Percentiles rank a stretch among this genome's conserved stretches.
Conservation (phyloP, 2,888 invertebrate species). For the Alloscopus bannaensis region DNA sequence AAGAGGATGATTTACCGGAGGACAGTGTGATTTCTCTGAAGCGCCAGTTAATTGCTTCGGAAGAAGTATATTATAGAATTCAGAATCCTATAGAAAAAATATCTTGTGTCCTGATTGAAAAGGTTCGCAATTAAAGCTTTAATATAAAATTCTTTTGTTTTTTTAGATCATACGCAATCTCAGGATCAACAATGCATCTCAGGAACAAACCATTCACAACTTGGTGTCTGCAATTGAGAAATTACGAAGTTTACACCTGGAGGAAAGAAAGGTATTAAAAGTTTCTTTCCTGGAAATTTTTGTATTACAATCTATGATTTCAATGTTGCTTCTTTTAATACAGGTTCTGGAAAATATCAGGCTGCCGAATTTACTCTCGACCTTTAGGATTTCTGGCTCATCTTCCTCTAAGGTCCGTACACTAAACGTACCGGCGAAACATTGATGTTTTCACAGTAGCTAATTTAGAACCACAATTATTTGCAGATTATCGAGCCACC, state of each 20-base stretch:
- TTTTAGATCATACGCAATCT: constrained; percentile 47
- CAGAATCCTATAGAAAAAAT: neutral
- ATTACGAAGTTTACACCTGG: constrained; percentile 39
- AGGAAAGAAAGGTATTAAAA: constrained; percentile 43
- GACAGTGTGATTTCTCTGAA: constrained; percentile 53
- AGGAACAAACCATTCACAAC: constrained; percentile 54
- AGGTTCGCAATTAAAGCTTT: too few relatives aligned
- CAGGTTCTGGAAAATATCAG: constrained; percentile 54
- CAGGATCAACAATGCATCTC: constrained; percentile 53
- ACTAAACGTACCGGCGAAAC: neutral
- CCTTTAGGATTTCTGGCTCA: constrained; percentile 38
- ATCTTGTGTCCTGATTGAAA: too few relatives aligned
- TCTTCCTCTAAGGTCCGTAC: constrained; percentile 37
- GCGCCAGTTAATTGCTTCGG: constrained; percentile 51
- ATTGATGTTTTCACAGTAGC: neutral
- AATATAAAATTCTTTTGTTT: neutral
- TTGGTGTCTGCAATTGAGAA: constrained; percentile 54
- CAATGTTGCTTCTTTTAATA: too few relatives aligned
- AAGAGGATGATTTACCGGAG: constrained; percentile 49
- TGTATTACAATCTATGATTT: constrained; percentile 7
- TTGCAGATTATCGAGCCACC: constrained; percentile 28
- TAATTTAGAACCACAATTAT: constrained; percentile 1
- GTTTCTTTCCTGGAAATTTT: neutral
- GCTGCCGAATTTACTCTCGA: constrained; percentile 45
- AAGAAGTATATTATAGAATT: constrained; percentile 37